phyloP scores from a whole-genome alignment of 2,888 invertebrate species.

The Oligia fasciuncula region DNA sequence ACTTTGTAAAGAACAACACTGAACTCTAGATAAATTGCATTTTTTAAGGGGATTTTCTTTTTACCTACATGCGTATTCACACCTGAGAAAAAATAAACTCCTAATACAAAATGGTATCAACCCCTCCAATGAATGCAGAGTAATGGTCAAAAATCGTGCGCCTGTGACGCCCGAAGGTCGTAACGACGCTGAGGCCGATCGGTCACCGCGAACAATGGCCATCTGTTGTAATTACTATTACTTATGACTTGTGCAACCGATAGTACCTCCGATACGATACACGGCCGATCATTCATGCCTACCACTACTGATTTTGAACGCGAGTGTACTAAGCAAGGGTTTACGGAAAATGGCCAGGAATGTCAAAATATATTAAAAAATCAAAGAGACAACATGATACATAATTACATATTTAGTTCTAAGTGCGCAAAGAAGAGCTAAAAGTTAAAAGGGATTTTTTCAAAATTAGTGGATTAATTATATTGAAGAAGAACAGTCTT shows the following conservation, averaged over 20 bases:
- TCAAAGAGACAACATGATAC: neutral
- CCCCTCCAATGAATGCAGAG: constrained; percentile 72
- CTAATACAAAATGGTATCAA: constrained; percentile 54
- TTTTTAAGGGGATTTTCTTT: neutral
- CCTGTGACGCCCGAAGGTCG: constrained; percentile 84
- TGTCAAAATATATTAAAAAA: neutral
- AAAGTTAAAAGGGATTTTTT: neutral
- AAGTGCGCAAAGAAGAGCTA: neutral
- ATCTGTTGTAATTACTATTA: constrained; percentile 89
- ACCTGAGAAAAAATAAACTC: neutral
- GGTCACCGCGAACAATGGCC: constrained; percentile 87
- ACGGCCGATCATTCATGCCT: constrained; percentile 74
- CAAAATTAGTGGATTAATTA: neutral
- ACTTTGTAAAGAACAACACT: neutral
- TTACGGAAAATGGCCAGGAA: neutral
- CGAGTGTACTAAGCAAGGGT: constrained; percentile 44
- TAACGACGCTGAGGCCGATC: constrained; percentile 82
- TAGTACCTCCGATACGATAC: constrained; percentile 76
- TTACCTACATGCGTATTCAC: too few relatives aligned
- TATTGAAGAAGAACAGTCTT: neutral
- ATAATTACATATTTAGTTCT: neutral
- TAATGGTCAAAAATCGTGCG: constrained; percentile 88
- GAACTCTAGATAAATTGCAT: too few relatives aligned
- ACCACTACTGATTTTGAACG: constrained; percentile 46
- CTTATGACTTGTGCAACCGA: constrained; percentile 85